Base-by-base conservation (phyloP, 2,113 vertebrate species). In the Bujurquina vittata region DNA sequence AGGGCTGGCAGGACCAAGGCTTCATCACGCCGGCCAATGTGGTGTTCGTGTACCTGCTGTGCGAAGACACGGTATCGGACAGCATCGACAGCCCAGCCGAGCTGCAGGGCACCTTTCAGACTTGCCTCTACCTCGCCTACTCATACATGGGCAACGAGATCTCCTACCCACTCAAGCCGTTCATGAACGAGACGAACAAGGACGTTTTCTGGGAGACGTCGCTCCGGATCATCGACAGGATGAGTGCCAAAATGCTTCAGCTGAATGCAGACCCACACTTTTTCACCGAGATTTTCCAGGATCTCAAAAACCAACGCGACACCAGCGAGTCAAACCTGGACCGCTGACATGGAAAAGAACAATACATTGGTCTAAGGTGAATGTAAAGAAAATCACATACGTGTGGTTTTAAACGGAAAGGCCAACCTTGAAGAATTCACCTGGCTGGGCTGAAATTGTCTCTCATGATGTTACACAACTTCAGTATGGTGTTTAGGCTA, bases 121-220 rank as follows among this genome's bases (percentile, higher is more conserved):
- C 97, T 84, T 99, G 98, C 94, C 97, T 99, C 84, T 99, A 99
- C 95, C 95, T 99, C 83, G 95, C 98, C 89, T 99, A 99, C 93
- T 99, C 98, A 72, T 99, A 99, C 94, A 97, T 99, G 97, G 98
- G 98, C 91, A 98, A 97, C 89, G 98, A 99, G 94, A 99, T 99
- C 93, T 99, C 98, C 49, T 99, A 99, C 94, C 98, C 98, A 1
- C 97, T 99, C 86, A 99, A 99, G 93, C 98, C 98, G 76, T 99
- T 99, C 90, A 96, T 99, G 81, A 97, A 96, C 91, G 97, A 99
- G 77, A 88, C 96, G 57, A 97, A 98, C 95, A 97, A 97, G 93
- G 98, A 98, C 85, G 95, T 96, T 83, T 99, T 99, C 95, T 99
- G 98, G 98, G 96, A 99, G 73, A 96, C 95, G 75, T 97, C 97